Evolutionary conservation across 2,888 invertebrate genomes (phyloP), one percentile per base, ranked within the genome.

Genomic region (Noctua pronuba): DNA sequence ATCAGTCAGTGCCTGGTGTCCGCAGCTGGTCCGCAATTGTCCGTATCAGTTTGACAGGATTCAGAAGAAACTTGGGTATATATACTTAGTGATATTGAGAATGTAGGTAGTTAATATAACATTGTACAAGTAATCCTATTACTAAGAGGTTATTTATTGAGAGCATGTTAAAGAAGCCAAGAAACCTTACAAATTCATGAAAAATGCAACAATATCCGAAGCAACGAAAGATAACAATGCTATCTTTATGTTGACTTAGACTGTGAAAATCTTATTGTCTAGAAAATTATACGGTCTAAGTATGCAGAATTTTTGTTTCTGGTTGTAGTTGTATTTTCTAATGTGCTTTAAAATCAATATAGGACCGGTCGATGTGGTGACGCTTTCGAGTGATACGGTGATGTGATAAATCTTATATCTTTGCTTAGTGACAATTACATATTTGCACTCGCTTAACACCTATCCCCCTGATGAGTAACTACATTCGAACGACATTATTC

Each of bases 91-190:
- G 2, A 60, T 38, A 38, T 62, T 10, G 31, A 62, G 31, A 35
- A 62, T 62, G 31, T 31, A 62, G 21, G n/a, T 41, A 31, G n/a
- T 44, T 21, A 75, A n/a, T 41, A 28, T 18, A 41, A 13, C n/a
- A 55, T 65, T 46, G 41, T 28, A 18, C 55, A 41, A 68, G 16
- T 70, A 72, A 83, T 83, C 73, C 44, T 70, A 67, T 73, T 83
- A 86, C 60, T 10, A 28, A 55, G 62, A 35, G 75, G 31, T 67
- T 71, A 73, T 82, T 68, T 35, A 73, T 67, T 69, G 13, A 69
- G 44, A 76, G 31, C 52, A 76, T 68, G 64, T 82, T 18, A 60
- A 70, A 68, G 38, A 46, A 46, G 18, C 38, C 11, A 62, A 49
- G 83, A 73, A 73, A 38, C 77, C 83, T 70, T 49, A 73, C 24